These are phyloP conservation scores for Oryzias melastigma DNA, from an alignment of 2,113 vertebrate species.

Conservation along the genomic window DNA sequence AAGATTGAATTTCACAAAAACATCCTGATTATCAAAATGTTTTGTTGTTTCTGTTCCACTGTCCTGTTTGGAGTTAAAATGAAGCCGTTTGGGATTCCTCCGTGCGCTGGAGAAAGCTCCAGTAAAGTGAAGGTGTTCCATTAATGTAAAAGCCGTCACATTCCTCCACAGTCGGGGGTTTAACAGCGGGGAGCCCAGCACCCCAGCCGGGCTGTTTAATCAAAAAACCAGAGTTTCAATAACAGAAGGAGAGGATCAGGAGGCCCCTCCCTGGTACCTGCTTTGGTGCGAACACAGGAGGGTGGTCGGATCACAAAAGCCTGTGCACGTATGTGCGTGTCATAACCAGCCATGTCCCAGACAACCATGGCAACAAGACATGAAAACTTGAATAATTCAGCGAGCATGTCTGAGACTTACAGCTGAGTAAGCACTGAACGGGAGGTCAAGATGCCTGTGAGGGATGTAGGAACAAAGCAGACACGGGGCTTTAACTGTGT, in stretches of 20 bases:
- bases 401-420: slow-evolving; percentile 70
- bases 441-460: background rate
- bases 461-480: background rate
- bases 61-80: slow-evolving; percentile 8
- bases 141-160: slow-evolving; percentile 26
- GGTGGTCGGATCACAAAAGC: slow-evolving; percentile 41
- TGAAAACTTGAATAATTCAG: slow-evolving; percentile 71
- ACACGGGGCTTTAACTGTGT: too few relatives aligned
- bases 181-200: slow-evolving; percentile 34
- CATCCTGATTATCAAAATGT: too few relatives aligned
- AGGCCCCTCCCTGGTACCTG: slow-evolving; percentile 11
- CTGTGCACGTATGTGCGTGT: slow-evolving; percentile 5
- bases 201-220: slow-evolving; percentile 19
- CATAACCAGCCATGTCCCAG: slow-evolving; percentile 18
- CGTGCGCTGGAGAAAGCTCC: background rate
- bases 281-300: slow-evolving; percentile 23
- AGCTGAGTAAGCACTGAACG: slow-evolving; percentile 60
- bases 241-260: slow-evolving; percentile 26
- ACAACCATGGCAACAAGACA: slow-evolving; percentile 55
- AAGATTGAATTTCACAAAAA: background rate
- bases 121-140: slow-evolving; percentile 16
- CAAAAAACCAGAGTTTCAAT: slow-evolving; percentile 51
- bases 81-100: slow-evolving; percentile 1
- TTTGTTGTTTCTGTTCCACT: too few relatives aligned
- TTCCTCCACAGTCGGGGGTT: slow-evolving; percentile 35